These are phyloP conservation scores for Orchestia grillus DNA, from an alignment of 1,140 invertebrate species.

Conservation along the genomic window DNA sequence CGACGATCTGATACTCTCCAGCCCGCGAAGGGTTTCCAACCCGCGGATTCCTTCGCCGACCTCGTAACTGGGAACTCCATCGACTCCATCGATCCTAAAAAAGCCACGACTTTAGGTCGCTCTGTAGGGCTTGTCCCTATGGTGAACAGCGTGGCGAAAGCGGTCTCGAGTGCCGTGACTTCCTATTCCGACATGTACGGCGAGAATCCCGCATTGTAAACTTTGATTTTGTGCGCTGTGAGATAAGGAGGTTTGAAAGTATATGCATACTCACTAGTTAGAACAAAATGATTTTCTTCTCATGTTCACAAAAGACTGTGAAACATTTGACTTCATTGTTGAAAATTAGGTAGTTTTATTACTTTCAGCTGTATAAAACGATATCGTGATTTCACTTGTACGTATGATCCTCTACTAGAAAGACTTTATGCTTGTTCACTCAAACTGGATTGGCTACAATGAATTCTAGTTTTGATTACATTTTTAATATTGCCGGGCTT, in stretches of 20 bases:
- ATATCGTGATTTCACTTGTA: neutral
- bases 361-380: neutral
- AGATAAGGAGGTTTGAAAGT: neutral
- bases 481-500: neutral
- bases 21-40: neutral
- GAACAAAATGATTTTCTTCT: neutral
- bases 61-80: neutral
- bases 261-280: neutral
- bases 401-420: neutral
- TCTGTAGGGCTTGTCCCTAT: conserved; percentile 1
- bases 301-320: neutral
- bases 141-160: conserved; percentile 11
- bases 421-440: neutral
- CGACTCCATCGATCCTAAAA: neutral
- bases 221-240: neutral
- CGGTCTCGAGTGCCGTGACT: neutral
- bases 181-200: conserved; percentile 33
- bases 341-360: neutral
- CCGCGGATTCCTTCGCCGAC: neutral
- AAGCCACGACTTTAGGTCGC: neutral
- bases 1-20: neutral
- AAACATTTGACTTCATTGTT: neutral
- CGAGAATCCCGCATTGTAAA: neutral
- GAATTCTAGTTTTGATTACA: neutral
- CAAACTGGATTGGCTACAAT: neutral